Conservation (phyloP, 2,888 invertebrate genomes). For the Ophraella communa region DNA sequence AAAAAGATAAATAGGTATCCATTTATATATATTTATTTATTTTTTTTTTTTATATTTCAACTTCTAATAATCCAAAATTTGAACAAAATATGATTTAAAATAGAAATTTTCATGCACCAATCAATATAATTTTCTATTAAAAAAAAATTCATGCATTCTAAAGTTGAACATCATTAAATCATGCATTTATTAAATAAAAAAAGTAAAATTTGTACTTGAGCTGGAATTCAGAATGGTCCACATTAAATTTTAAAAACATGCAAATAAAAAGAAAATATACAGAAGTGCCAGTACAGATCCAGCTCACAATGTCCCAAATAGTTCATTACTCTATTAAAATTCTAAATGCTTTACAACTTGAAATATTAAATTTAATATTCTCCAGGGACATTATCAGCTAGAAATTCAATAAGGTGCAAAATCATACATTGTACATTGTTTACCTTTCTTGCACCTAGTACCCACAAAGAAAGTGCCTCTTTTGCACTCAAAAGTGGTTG, state of each 20-base stretch:
- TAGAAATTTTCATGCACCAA: neutral
- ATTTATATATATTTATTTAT: no score
- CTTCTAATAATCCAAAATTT: constrained; percentile 11
- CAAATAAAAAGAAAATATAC: neutral
- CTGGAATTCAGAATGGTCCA: no score
- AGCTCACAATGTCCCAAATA: neutral
- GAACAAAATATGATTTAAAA: neutral
- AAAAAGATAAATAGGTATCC: no score
- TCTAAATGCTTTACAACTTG: no score
- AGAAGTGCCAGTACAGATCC: neutral
- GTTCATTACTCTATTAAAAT: no score
- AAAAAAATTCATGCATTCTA: neutral
- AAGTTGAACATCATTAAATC: no score
- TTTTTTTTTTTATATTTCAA: neutral
- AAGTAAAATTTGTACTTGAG: neutral
- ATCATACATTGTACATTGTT: neutral
- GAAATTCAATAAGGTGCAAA: neutral
- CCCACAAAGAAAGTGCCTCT: constrained; percentile 94
- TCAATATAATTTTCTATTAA: neutral
- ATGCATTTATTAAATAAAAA: neutral
- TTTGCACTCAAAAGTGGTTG: constrained; percentile 89
- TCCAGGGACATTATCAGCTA: neutral
- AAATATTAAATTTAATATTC: neutral
- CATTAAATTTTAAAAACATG: neutral
- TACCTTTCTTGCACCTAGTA: constrained; percentile 93